phyloP scores from a whole-genome alignment of 2,797 vertebrate species.

The Parotocinclus haroldoi region DNA sequence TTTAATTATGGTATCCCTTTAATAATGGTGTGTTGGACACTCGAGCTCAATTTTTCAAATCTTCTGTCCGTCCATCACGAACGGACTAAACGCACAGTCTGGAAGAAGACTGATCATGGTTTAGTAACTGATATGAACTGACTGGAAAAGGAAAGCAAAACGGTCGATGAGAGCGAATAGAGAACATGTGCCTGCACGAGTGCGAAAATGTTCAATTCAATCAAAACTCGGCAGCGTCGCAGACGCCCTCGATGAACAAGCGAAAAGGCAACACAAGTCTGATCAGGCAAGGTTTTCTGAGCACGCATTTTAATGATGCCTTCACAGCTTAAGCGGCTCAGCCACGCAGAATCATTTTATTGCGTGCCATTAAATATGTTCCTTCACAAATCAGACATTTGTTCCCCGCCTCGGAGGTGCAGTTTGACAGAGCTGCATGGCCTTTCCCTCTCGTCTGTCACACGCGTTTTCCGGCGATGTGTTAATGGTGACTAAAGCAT shows the following conservation, averaged over 20 bases:
- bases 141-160: conserved; percentile 49
- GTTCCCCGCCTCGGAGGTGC: conserved; percentile 6
- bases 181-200: conserved; percentile 61
- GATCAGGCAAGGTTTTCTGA: conserved; percentile 22
- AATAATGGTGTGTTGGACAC: conserved; percentile 51
- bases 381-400: conserved; percentile 11
- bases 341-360: conserved; percentile 7
- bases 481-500: no score
- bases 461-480: neutral
- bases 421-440: conserved; percentile 6
- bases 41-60: conserved; percentile 67
- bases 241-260: no score
- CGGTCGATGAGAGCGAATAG: conserved; percentile 40
- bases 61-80: conserved; percentile 72
- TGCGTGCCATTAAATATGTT: conserved; percentile 34
- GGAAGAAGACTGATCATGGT: conserved; percentile 63
- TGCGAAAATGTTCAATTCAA: conserved; percentile 70
- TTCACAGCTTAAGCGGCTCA: conserved; percentile 1
- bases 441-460: neutral
- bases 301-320: neutral
- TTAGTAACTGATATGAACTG: conserved; percentile 65
- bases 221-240: conserved; percentile 53
- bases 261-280: neutral
- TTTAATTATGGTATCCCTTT: no score
- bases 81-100: conserved; percentile 63